Base-by-base conservation (phyloP, 2,113 vertebrate species). In the Dendrocopos noguchii region DNA sequence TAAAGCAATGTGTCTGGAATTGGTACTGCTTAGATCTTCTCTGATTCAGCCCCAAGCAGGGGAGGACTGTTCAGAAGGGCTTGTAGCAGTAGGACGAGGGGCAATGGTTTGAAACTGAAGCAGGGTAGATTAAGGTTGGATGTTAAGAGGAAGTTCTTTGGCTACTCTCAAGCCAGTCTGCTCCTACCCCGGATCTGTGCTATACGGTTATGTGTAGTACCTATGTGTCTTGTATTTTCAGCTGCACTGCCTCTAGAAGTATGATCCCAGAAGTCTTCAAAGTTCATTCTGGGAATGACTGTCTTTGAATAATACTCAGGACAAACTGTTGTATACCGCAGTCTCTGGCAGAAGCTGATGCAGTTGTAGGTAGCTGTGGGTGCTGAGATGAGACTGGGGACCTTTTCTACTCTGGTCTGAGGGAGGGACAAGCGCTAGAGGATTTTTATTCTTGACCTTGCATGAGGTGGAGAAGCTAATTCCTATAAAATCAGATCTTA, bases 331-430 rank as follows among this genome's bases (percentile, higher is more conserved):
- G 42, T 19, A 5, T 25, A 5, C 10, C 47, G 52, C 25, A 15
- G 16, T 4, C 47, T 0, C 0, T 19, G 42, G 46, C 46, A 76
- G 64, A 20, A 68, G 53, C 33, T 65, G 66, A 6, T 36, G 7
- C 4, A 27, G 24, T 36, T 4, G 0, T 15, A 6, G 5, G 15
- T 15, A 39, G 15, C 24, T 61, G 3, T 0, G 2, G 39, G 24
- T 24, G 39, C 29, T 3, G 4, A 24, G 78, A 31, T 16, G 28
- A 29, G 7, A 7, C 0, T 60, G 53, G 31, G 28, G 6, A 57
- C 25, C 24, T 87, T 57, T 47, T 34, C 75, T 56, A 0, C 36
- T 68, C 17, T 0, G 8, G 4, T 2, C 27, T 50, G 61, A 44
- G 52, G 22, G 22, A 44, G 29, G 59, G 24, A 27, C 20, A 44